Base-by-base conservation (phyloP, 1,140 invertebrate genomes). In the Drosophila pachea region DNA sequence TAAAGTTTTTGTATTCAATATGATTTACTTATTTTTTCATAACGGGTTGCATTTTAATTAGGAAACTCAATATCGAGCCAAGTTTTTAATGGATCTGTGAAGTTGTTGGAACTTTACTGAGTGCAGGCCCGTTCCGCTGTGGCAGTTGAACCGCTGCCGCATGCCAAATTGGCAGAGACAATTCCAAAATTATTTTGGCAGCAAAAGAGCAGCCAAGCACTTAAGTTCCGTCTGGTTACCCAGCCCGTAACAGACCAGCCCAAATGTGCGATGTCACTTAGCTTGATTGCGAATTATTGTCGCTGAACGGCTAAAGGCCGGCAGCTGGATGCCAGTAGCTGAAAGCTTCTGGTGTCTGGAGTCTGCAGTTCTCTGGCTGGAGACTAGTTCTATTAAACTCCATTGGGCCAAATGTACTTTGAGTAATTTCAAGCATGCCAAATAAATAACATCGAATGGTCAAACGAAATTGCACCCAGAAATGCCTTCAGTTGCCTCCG, bases 211-310 rank as follows among this genome's bases (percentile, higher is more conserved):
- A 47, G 40, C 64, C 4, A 33, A 49, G 50, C 64, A 67, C 68
- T 70, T 66, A 69, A 60, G 48, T 58, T 53, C 47, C 32, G 29
- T 33, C 35, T 55, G 22, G 53, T 59, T 43, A 49, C 16, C 29
- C 43, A 38, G 43, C 14, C 22, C 29, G 5, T 53, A 68, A 49
- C 35, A 32, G 11, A 40, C 36, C 31, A 22, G 33, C 52, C 14
- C 32, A 31, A 74, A 61, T 54, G 38, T 45, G 52, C 61, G 70
- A 72, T 49, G 53, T 52, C 73, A 72, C 64, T 74, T 74, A 74
- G 73, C 59, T 47, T 74, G 73, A 74, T 74, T 74, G 73, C 73
- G 62, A 74, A 74, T 74, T 62, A 74, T 74, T 68, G 63, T 72
- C 68, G 54, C 59, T 74, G 40, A 11, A 22, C 22, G 71, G 62